A percentile compares a stretch with the other conserved stretches of the same genome.
Conservation (phyloP, 2,113 vertebrate genomes). For the Noctilio leporinus region DNA sequence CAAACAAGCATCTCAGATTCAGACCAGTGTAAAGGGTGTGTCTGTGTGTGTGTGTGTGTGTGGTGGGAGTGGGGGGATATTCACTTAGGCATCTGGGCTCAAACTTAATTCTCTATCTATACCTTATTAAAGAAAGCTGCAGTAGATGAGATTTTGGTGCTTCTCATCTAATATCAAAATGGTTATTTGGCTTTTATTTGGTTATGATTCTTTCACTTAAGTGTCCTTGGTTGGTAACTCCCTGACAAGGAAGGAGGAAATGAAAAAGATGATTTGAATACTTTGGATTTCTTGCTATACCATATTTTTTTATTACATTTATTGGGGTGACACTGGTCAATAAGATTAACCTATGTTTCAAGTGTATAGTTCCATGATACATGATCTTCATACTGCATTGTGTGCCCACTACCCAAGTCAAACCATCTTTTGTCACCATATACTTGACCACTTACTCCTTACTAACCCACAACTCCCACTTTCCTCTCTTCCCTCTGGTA, state of each 20-base stretch:
- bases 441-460: neutral
- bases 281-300: neutral
- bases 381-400: neutral
- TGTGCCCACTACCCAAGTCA: neutral
- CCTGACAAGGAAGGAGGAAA: neutral
- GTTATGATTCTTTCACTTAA: neutral
- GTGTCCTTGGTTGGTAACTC: neutral
- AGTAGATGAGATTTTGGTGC: neutral
- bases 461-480: neutral
- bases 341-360: neutral
- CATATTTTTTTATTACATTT: neutral
- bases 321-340: neutral
- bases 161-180: neutral
- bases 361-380: neutral
- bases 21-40: neutral
- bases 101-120: neutral
- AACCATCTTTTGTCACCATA: neutral
- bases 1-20: neutral
- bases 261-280: neutral
- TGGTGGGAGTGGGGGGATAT: too few species aligned
- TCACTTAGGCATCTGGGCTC: neutral
- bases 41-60: too few species aligned
- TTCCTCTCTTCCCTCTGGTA: neutral
- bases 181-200: neutral
- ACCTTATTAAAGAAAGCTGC: neutral